phyloP scores from a whole-genome alignment of 92 coral and sea anemone species.

The Phenganax stokvisi region DNA sequence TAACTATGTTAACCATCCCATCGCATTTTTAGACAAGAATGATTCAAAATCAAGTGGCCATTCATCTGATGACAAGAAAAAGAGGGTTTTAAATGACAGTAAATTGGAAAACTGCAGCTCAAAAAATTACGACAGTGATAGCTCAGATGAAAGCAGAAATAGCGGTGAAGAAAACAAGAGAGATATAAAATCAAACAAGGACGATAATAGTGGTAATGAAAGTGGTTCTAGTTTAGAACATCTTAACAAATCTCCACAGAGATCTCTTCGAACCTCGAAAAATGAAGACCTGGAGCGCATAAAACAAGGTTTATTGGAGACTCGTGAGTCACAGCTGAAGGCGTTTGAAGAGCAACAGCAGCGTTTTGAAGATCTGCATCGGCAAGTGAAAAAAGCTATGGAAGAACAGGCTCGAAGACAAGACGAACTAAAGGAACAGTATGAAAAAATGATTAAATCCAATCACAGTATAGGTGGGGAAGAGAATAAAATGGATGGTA shows the following conservation, averaged over 20 bases:
- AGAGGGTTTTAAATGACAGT: not conserved
- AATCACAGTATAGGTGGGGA: slow-evolving; percentile 51
- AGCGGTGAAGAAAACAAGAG: not conserved
- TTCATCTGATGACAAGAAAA: not conserved
- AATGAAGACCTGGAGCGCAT: slow-evolving; percentile 44
- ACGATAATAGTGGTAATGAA: not conserved
- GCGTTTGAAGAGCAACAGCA: slow-evolving; percentile 52
- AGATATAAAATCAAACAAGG: not conserved
- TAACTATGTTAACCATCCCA: not conserved
- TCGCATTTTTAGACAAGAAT: slow-evolving; percentile 1
- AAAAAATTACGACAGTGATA: not conserved
- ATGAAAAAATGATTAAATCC: slow-evolving; percentile 49
- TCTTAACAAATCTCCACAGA: not conserved
- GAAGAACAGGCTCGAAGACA: slow-evolving; percentile 58
- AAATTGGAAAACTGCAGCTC: slow-evolving; percentile 7
- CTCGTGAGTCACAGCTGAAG: slow-evolving; percentile 57
- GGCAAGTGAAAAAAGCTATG: slow-evolving; percentile 60
- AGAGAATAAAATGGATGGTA: slow-evolving; percentile 63
- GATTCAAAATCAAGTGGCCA: slow-evolving; percentile 12
- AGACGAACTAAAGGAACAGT: slow-evolving; percentile 57
- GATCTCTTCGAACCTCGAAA: not conserved
- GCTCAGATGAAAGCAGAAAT: not conserved
- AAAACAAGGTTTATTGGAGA: slow-evolving; percentile 54
- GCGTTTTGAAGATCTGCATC: slow-evolving; percentile 53
- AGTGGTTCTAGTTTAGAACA: slow-evolving; percentile 5